Base-by-base conservation (phyloP, 2,888 invertebrate species). In the Lasioglossum figueresi region DNA sequence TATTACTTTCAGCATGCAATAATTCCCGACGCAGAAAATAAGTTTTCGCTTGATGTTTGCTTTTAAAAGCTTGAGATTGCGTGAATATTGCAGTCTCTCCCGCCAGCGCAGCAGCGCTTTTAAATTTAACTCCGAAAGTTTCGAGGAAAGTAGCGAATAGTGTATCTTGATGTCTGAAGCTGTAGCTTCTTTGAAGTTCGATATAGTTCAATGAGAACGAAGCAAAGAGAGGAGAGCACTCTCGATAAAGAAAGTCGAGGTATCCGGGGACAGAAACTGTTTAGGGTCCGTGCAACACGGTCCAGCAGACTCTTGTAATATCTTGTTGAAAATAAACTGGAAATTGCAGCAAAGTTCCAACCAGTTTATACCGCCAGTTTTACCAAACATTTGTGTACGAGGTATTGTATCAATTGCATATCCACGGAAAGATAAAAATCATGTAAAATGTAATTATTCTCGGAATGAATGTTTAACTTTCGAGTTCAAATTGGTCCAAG, bases 141-240 rank as follows among this genome's bases (percentile, higher is more conserved):
- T 59, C 59, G 8, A 52, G 23, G 8, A 2, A 52, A 52, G 52
- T 52, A 52, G 52, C 23, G 52, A 52, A 52, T 23, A 23, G 52
- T 52, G 52, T 52, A 52, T 52, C 52, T 59, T 59, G 59, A 27
- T 27, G 59, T 59, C 59, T 59, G 27, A 59, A 59, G 59, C 59
- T 12, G 27, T 27, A 59, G 59, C 59, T 31, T 27, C 27, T 59
- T 59, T 59, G 27, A 27, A 59, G 27, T 27, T 59, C 59, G 27
- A 59, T 59, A 59, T 27, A 59, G 59, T 59, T 59, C 59, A 27
- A 59, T 8, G 14, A 16, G 27, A 31, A 16, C 59, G 59, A 59
- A 31, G 27, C 27, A 27, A 59, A 31, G 27, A 31, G 16, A 16
- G 14, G 27, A 14, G 16, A 31, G 59, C 27, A 59, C 14, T 14